phyloP scores from a whole-genome alignment of 2,113 vertebrate genomes.

The Callipepla squamata region DNA sequence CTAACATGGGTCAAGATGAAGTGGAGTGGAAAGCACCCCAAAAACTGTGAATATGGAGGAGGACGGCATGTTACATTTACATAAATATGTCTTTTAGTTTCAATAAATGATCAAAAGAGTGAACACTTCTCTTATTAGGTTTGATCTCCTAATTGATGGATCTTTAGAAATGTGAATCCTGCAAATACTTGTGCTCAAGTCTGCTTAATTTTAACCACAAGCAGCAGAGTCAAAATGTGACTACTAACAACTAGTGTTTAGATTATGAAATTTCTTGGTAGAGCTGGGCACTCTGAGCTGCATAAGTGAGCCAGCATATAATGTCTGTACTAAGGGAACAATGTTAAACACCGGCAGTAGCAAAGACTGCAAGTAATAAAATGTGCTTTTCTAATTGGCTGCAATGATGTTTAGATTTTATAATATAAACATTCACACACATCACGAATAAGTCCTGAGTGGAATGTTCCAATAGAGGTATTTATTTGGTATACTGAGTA shows the following conservation, averaged over 20 bases:
- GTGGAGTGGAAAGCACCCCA: neutral
- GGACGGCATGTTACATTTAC: neutral
- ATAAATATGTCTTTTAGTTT: neutral
- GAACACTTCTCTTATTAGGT: neutral
- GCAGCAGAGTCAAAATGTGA: neutral
- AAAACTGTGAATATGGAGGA: neutral
- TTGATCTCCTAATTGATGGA: neutral
- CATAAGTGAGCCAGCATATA: neutral
- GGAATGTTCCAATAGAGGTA: constrained; percentile 29
- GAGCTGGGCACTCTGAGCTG: neutral
- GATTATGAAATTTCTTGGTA: neutral
- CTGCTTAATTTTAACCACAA: neutral
- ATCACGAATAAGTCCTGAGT: constrained; percentile 36
- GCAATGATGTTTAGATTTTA: constrained; percentile 54
- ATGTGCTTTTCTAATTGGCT: constrained; percentile 46
- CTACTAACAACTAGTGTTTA: neutral
- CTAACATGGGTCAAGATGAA: neutral
- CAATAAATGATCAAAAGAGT: neutral
- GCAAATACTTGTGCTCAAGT: neutral
- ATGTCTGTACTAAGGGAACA: neutral
- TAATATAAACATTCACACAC: constrained; percentile 15
- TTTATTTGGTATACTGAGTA: constrained; percentile 22
- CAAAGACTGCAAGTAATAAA: constrained; percentile 32
- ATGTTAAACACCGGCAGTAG: neutral
- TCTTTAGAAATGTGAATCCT: neutral